phyloP scores from a whole-genome alignment of 1,140 invertebrate genomes.

The Calephelis virginiensis region DNA sequence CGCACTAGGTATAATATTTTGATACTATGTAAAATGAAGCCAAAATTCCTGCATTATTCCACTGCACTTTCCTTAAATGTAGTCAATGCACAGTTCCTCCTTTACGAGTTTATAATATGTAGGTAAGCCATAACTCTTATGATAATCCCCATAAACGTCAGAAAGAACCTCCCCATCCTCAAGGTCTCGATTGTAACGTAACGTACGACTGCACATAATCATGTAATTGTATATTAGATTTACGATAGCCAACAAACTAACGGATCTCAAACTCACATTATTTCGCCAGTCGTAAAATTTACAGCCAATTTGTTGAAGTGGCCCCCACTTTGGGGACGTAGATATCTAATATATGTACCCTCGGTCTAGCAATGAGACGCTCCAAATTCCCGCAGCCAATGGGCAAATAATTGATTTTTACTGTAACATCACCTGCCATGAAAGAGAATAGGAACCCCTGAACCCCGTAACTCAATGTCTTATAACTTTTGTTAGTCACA shows the following conservation, averaged over 20 bases:
- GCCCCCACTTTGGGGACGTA: constrained; percentile 38
- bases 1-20: no score
- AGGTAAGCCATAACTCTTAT: no score
- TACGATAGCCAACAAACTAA: constrained; percentile 9
- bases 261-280: constrained; percentile 39
- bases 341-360: constrained; percentile 26
- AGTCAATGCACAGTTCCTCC: no score
- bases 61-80: no score
- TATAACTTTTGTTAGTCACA: constrained; percentile 38
- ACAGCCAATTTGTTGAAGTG: constrained; percentile 65
- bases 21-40: no score
- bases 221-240: constrained; percentile 20
- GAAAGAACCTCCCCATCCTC: no score
- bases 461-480: constrained; percentile 26
- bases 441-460: constrained; percentile 26
- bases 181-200: background rate
- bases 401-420: constrained; percentile 68
- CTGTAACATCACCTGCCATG: constrained; percentile 62
- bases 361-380: constrained; percentile 42
- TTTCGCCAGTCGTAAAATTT: constrained; percentile 54
- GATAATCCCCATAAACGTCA: no score
- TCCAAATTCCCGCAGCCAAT: constrained; percentile 56
- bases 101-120: no score
- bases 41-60: no score
- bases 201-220: constrained; percentile 32